Evolutionary conservation across 2,113 vertebrate genomes (phyloP).

Genomic region (Stegostoma tigrinum): DNA sequence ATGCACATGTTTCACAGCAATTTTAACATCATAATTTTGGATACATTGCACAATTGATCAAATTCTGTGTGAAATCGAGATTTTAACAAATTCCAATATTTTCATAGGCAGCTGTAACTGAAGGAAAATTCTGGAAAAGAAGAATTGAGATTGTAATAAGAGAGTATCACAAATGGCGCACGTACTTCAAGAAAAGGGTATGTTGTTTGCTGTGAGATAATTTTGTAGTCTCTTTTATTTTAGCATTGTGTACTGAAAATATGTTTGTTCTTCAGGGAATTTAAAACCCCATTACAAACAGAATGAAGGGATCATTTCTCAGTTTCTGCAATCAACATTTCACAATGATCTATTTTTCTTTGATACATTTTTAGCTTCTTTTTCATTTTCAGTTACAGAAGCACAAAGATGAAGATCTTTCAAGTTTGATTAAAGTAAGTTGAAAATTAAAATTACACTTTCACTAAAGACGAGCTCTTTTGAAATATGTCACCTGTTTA

Average conservation of each 20-base stretch:
- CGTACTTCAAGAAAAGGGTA: constrained; percentile 98
- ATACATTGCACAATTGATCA: neutral
- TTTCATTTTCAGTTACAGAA: constrained; percentile 73
- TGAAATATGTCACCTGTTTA: neutral
- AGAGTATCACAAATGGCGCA: constrained; percentile 98
- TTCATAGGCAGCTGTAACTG: constrained; percentile 70
- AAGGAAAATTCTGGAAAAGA: constrained; percentile 87
- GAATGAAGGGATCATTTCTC: neutral
- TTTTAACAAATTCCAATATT: constrained; percentile 40
- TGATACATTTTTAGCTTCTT: neutral
- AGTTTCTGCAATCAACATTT: neutral
- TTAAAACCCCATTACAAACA: neutral
- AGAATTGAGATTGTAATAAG: constrained; percentile 90
- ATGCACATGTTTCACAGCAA: neutral
- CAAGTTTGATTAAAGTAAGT: constrained; percentile 86
- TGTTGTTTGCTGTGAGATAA: constrained; percentile 34
- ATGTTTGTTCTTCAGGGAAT: neutral
- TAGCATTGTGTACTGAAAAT: neutral
- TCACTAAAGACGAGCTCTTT: neutral
- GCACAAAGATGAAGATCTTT: constrained; percentile 95
- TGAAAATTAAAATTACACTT: neutral
- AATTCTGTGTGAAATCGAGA: neutral
- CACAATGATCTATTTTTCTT: neutral
- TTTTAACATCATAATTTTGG: neutral
- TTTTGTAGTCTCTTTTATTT: neutral